Base-by-base conservation (phyloP, 53 echinoderm and acorn worm genomes). In the Holothuria scabra region DNA sequence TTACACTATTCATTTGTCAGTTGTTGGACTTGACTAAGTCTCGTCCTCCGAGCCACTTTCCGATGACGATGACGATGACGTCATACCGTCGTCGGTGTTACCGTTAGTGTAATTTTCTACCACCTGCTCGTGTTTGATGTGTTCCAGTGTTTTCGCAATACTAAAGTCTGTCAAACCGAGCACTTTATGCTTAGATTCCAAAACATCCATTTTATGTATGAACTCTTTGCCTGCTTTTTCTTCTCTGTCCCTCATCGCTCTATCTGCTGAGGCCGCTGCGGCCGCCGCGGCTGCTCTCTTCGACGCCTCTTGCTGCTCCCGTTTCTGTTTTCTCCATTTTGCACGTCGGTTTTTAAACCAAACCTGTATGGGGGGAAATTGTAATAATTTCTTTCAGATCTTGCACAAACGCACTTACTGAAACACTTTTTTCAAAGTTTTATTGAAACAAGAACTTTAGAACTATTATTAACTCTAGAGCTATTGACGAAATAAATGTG, bases 301-400 rank as follows among this genome's bases (percentile, higher is more conserved):
- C 9, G 91, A 86, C 9, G 93, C 91, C 52, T 96, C 96, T 35
- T 92, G 96, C 56, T 94, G 90, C 56, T 96, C 92, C 9, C 96
- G 84, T 68, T 94, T 94, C 71, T 96, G 96, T 70, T 94, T 96
- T 29, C 96, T 86, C 96, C 96, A 96, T 66, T 96, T 96, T 24
- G 96, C 96, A 9, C 96, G 86, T 32, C 96, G 87, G 67, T 96
- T 96, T 80, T 96, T 96, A 76, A 96, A 96, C 96, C 96, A 96
- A 33, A 96, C 96, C 96, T 96, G 69, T 14, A 70, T 0, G 18
- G 1, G 18, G 18, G 18, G 18, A 52, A 52, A 52, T n/a, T n/a
- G n/a, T 16, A 52, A 52, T 52, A 3, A 52, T 52, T 41, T 8
- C 41, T 41, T 41, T 41, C 2, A 2, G 0, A 3, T 6, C 10